phyloP scores from a whole-genome alignment of 2,888 invertebrate genomes.

The Drosophila anceps region DNA sequence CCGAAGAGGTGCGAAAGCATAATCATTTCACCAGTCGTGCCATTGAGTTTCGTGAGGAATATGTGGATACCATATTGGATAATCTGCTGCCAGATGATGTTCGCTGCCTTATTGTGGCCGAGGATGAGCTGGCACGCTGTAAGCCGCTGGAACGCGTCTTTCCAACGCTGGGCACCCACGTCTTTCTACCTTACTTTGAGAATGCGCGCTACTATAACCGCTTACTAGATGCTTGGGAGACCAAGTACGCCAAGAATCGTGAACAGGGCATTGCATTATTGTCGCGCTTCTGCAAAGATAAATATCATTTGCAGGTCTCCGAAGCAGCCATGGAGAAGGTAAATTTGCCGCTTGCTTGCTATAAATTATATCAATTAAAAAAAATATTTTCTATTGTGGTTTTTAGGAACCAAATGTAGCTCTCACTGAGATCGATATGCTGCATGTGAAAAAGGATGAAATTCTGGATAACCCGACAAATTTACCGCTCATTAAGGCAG shows the following conservation, averaged over 20 bases:
- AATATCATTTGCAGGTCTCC: slow-evolving; percentile 90
- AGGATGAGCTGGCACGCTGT: slow-evolving; percentile 93
- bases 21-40: slow-evolving; percentile 83
- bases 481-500: slow-evolving; percentile 36
- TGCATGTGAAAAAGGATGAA: slow-evolving; percentile 82
- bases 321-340: slow-evolving; percentile 85
- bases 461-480: slow-evolving; percentile 58
- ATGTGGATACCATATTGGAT: slow-evolving; percentile 92
- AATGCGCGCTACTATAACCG: slow-evolving; percentile 95
- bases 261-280: slow-evolving; percentile 87
- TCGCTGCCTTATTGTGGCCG: slow-evolving; percentile 92
- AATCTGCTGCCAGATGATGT: slow-evolving; percentile 96
- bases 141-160: slow-evolving; percentile 92
- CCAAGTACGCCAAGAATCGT: slow-evolving; percentile 89
- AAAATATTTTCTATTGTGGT: not conserved
- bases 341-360: not conserved
- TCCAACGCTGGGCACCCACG: slow-evolving; percentile 90
- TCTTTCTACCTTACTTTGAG: slow-evolving; percentile 93
- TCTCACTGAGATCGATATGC: slow-evolving; percentile 83
- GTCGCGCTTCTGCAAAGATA: slow-evolving; percentile 88
- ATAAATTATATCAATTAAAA: too few relatives aligned
- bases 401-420: slow-evolving; percentile 83
- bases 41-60: slow-evolving; percentile 83
- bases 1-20: slow-evolving; percentile 88
- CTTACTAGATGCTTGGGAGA: slow-evolving; percentile 96